Conservation (phyloP, 2,888 invertebrate genomes). For the Strigamia transsilvanica region DNA sequence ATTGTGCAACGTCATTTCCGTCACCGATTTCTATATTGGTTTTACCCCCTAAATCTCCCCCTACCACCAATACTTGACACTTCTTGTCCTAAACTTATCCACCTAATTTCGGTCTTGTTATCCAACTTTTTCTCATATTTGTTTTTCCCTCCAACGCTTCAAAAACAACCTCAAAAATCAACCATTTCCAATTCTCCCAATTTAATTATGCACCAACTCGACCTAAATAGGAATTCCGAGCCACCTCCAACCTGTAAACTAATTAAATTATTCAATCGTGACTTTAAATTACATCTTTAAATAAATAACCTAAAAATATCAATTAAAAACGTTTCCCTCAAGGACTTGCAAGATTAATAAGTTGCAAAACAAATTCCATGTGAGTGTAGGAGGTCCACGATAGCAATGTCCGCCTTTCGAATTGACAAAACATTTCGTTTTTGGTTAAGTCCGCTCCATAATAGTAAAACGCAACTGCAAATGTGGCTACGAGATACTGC, state of each 20-base stretch:
- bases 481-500: conserved; percentile 12
- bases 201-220: background rate
- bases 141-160: too few relatives aligned
- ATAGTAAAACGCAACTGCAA: conserved; percentile 39
- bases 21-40: too few relatives aligned
- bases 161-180: background rate
- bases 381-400: background rate
- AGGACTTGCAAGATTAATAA: background rate
- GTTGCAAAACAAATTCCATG: background rate
- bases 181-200: background rate
- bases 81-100: too few relatives aligned
- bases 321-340: background rate
- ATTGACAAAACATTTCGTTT: conserved; percentile 6
- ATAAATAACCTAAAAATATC: background rate
- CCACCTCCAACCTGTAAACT: background rate
- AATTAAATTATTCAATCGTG: background rate
- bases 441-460: conserved; percentile 3
- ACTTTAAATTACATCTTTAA: background rate
- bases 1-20: too few relatives aligned
- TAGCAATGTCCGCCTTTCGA: background rate
- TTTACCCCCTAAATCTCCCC: too few relatives aligned
- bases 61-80: too few relatives aligned
- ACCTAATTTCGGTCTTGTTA: too few relatives aligned
- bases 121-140: too few relatives aligned
- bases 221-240: background rate